Evolutionary conservation across 2,113 vertebrate species (phyloP).

Genomic region (Zingel zingel): DNA sequence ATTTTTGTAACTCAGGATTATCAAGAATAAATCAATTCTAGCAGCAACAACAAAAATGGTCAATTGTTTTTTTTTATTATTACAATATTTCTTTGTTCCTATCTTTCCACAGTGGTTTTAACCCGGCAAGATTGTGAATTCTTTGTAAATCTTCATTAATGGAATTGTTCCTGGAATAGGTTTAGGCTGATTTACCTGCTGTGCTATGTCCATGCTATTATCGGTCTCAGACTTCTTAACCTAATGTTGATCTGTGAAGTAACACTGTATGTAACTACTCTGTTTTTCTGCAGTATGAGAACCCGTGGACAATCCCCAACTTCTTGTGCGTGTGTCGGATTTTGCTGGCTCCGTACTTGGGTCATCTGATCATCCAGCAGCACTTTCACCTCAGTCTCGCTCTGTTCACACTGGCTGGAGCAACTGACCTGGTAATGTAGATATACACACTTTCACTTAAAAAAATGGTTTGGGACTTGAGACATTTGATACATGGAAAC

Average conservation of each 20-base stretch:
- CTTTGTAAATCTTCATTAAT: no score
- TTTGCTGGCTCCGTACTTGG: slow-evolving; percentile 91
- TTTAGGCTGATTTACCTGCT: background rate
- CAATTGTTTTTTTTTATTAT: no score
- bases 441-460: background rate
- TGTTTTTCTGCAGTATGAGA: slow-evolving; percentile 90
- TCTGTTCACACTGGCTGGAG: slow-evolving; percentile 93
- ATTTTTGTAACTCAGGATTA: no score
- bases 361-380: slow-evolving; percentile 93
- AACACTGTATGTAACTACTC: background rate
- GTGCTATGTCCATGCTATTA: no score
- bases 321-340: slow-evolving; percentile 94
- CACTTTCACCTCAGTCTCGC: slow-evolving; percentile 92
- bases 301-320: slow-evolving; percentile 98
- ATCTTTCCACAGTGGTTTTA: no score
- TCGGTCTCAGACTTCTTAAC: background rate
- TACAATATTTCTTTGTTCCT: no score
- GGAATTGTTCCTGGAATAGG: background rate
- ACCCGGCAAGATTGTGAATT: no score
- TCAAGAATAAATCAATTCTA: no score
- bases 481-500: background rate
- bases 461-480: no score
- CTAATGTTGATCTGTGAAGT: background rate
- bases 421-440: slow-evolving; percentile 91
- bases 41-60: no score